These are phyloP conservation scores for Himalopsyche japonica DNA, from an alignment of 2,888 invertebrate species.

Conservation along the genomic window DNA sequence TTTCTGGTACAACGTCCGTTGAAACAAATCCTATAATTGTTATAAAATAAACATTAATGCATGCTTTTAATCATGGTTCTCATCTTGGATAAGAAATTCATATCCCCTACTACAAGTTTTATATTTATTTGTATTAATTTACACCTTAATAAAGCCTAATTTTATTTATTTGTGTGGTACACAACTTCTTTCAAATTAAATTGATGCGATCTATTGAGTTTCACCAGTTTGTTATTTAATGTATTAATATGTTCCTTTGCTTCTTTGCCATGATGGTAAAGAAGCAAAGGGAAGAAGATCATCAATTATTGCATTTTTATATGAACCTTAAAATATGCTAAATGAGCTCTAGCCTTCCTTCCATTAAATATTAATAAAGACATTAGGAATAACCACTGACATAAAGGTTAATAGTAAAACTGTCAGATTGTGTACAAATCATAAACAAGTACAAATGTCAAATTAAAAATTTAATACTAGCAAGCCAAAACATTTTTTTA, in stretches of 20 bases:
- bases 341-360: neutral
- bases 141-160: too few species aligned
- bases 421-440: neutral
- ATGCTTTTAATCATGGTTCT: too few species aligned
- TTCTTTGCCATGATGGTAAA: too few species aligned
- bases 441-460: neutral
- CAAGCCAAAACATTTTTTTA: neutral
- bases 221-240: too few species aligned
- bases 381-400: neutral
- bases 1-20: neutral
- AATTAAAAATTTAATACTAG: neutral
- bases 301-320: neutral
- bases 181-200: too few species aligned
- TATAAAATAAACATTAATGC: too few species aligned
- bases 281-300: neutral
- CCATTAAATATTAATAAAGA: neutral
- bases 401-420: neutral
- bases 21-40: neutral
- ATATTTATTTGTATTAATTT: too few species aligned
- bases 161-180: too few species aligned
- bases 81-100: too few species aligned
- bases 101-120: too few species aligned
- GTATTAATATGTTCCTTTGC: too few species aligned
- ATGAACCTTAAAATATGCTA: neutral
- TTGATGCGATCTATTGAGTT: too few species aligned